Evolutionary conservation across 2,113 vertebrate species (phyloP).

Genomic region (Cynoglossus semilaevis): DNA sequence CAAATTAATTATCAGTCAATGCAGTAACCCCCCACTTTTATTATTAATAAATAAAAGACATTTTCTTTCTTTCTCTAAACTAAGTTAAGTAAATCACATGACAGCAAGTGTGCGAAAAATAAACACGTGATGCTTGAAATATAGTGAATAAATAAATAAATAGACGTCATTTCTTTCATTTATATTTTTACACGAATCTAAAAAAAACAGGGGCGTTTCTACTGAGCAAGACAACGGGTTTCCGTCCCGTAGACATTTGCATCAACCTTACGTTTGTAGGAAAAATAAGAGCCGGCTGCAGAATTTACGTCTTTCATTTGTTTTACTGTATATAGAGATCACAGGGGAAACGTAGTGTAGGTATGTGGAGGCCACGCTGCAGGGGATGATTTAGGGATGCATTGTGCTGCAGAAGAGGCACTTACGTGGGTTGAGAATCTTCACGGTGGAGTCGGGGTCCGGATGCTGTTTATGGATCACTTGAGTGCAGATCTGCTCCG

Average conservation of each 20-base stretch:
- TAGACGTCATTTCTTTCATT: no score
- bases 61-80: no score
- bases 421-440: conserved; percentile 99
- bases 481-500: conserved; percentile 96
- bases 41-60: no score
- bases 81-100: no score
- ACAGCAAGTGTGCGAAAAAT: no score
- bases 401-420: conserved; percentile 48
- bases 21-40: no score
- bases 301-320: conserved; percentile 62
- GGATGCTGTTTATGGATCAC: conserved; percentile 98
- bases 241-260: conserved; percentile 36
- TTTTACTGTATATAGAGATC: conserved; percentile 48
- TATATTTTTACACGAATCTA: conserved; percentile 26
- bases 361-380: conserved; percentile 50
- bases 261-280: conserved; percentile 22
- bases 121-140: no score
- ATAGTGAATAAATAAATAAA: no score
- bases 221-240: conserved; percentile 34
- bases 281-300: conserved; percentile 45
- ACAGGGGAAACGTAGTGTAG: conserved; percentile 39
- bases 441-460: conserved; percentile 94
- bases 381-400: conserved; percentile 57
- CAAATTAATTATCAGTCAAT: no score
- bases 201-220: conserved; percentile 8